phyloP scores from a whole-genome alignment of 2,113 vertebrate genomes.

The Cochlearius cochlearius region DNA sequence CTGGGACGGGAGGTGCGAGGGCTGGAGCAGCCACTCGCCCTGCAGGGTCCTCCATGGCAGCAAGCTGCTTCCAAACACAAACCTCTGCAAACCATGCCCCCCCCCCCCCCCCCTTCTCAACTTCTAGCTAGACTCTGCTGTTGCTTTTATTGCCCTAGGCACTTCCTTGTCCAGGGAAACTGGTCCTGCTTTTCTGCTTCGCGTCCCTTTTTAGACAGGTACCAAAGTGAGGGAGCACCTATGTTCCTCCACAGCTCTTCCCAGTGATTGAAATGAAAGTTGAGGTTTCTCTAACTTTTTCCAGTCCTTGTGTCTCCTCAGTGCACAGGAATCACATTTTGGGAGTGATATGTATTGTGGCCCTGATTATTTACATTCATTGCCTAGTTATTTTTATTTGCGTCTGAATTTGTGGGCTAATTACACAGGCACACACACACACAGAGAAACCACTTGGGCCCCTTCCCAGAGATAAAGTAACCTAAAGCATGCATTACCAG shows the following conservation, averaged over 20 bases:
- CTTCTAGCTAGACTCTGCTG: not conserved
- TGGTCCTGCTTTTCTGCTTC: not conserved
- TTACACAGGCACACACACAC: not conserved
- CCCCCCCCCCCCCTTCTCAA: not conserved
- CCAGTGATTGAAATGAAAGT: not conserved
- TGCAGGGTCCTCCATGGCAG: not conserved
- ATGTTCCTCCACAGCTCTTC: not conserved
- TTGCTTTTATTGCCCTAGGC: not conserved
- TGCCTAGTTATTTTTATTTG: conserved; percentile 2
- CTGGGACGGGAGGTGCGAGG: not conserved
- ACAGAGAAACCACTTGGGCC: conserved; percentile 41
- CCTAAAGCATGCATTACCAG: not conserved
- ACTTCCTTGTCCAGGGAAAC: not conserved
- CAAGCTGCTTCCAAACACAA: not conserved
- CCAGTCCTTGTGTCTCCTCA: not conserved
- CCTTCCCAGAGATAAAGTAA: conserved; percentile 49
- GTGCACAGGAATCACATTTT: not conserved
- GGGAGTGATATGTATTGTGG: not conserved
- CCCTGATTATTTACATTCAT: not conserved
- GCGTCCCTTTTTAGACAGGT: not conserved
- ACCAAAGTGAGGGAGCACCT: not conserved
- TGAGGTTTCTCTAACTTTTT: not conserved
- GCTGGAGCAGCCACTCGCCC: fast-evolving
- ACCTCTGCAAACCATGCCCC: not conserved
- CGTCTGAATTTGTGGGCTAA: not conserved